Evolutionary conservation across 2,113 vertebrate genomes (phyloP), one percentile per base, ranked within the genome.

Genomic region (Sminthopsis crassicaudata): DNA sequence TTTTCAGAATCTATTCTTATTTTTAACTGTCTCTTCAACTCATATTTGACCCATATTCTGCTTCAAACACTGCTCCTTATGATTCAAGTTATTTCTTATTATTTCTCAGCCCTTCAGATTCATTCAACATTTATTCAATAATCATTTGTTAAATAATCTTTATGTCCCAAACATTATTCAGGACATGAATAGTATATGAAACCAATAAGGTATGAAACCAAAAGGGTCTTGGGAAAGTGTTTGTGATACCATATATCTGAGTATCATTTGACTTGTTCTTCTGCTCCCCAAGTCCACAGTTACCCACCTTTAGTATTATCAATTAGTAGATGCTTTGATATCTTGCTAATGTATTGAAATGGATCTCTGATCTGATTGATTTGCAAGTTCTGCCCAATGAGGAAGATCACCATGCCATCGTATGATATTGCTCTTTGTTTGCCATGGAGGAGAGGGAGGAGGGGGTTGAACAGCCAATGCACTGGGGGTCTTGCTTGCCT

Each of bases 31-130:
- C 23, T 67, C 51, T 92, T 67, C 22, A 46, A 9, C 57, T 92
- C 93, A 90, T 93, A 30, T 94, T 90, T 96, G 26, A 53, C 90
- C 46, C 24, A 16, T 91, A 50, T 67, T 4, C 30, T n/a, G 46
- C 93, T 94, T 93, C 51, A 88, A 2, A 93, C 1, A 57, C 0
- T 10, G 3, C 23, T 84, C 36, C n/a, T 55, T 22, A 92, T 27
- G 90, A 89, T 90, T 5, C 2, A 6, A 84, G 67, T 46, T 89
- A 67, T 91, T 53, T 91, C 48, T 27, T 54, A 24, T 51, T 93
- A 26, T 90, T 55, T 91, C 89, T 67, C 27, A 84, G 67, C 19
- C n/a, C 42, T 42, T 84, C 36, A 84, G 19, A 42, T 42, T 42
- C 67, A 84, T 84, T 84, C 67, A 84, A 16, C 4, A 2, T 84